phyloP scores from a whole-genome alignment of 2,888 invertebrate species.

The Leptarthrus brevirostris region DNA sequence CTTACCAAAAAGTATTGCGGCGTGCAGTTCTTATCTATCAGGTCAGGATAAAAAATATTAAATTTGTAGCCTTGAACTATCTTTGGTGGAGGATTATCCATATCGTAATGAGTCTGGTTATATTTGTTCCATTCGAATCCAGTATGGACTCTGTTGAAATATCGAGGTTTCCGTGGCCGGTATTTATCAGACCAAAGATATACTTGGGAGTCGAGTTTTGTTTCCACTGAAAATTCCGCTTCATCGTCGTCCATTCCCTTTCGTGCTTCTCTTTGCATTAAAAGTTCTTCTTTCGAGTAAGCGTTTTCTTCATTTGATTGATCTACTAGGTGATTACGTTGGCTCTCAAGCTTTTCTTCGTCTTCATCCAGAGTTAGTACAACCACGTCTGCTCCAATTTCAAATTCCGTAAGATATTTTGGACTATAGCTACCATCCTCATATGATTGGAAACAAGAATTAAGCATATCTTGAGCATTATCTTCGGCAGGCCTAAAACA shows the following conservation, averaged over 20 bases:
- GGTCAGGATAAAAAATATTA: conserved; percentile 99
- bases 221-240: conserved; percentile 91
- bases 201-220: conserved; percentile 84
- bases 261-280: conserved; percentile 83
- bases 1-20: conserved; percentile 92
- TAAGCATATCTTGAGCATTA: conserved; percentile 52
- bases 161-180: conserved; percentile 94
- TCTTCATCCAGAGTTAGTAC: conserved; percentile 83
- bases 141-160: conserved; percentile 95
- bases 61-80: conserved; percentile 99
- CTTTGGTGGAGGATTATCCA: conserved; percentile 99
- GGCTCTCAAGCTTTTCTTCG: conserved; percentile 77
- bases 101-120: conserved; percentile 99
- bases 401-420: conserved; percentile 71
- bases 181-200: conserved; percentile 95
- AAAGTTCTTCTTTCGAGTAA: conserved; percentile 69
- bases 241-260: conserved; percentile 89
- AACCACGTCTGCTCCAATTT: conserved; percentile 79
- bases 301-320: conserved; percentile 74
- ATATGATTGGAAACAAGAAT: conserved; percentile 76
- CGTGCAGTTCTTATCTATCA: conserved; percentile 91
- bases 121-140: conserved; percentile 99
- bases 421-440: conserved; percentile 89
- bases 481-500: conserved; percentile 46
- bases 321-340: conserved; percentile 75